A percentile compares a stretch with the other conserved stretches of the same genome.
Conservation (phyloP, 2,797 vertebrate species). For the Cossypha caffra region DNA sequence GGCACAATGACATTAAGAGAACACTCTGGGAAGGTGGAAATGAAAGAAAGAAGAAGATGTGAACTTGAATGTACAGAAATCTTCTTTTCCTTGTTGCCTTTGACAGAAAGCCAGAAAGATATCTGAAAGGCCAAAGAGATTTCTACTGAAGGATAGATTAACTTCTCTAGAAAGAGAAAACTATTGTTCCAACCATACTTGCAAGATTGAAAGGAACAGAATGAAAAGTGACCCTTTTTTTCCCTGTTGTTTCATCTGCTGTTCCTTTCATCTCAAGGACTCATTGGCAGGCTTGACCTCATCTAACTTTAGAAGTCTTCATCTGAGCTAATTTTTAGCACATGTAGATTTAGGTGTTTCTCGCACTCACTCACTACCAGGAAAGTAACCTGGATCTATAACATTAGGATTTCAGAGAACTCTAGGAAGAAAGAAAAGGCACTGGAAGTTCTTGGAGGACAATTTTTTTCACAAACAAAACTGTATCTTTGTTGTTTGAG, state of each 20-base stretch:
- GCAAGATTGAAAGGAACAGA: not conserved
- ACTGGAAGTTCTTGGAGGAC: not conserved
- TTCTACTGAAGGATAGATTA: not conserved
- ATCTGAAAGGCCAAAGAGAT: not conserved
- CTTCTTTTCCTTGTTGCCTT: not conserved
- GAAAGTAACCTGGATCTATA: not conserved
- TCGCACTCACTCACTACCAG: not conserved
- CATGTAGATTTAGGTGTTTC: not conserved
- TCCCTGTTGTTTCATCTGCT: not conserved
- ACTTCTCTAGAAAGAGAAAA: not conserved
- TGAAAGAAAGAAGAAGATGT: not conserved
- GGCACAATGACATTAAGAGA: not conserved
- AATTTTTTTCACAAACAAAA: not conserved
- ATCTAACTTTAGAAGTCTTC: not conserved
- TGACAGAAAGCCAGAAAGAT: not conserved
- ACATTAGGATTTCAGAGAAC: not conserved
- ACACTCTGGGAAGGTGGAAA: not conserved
- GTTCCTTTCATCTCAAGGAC: not conserved
- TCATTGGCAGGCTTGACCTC: not conserved
- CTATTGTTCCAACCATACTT: not conserved
- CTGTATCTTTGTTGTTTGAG: not conserved
- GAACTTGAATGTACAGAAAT: not conserved
- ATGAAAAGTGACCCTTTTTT: not conserved
- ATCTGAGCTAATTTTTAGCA: not conserved
- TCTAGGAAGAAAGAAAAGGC: not conserved